Evolutionary conservation across 2,888 invertebrate genomes (phyloP).

Genomic region (Platycnemis pennipes): DNA sequence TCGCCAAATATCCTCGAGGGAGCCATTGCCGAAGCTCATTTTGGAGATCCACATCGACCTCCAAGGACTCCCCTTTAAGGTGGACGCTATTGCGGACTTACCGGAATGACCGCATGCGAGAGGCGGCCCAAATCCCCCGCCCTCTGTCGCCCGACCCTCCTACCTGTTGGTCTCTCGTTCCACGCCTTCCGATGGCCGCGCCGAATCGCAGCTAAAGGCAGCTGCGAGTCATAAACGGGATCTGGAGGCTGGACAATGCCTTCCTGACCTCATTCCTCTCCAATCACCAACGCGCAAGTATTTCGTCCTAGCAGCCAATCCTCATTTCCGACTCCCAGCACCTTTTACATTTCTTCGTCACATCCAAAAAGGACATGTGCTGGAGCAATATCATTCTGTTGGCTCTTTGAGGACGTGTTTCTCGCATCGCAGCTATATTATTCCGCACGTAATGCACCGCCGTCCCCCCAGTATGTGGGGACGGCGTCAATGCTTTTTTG

Average conservation of each 20-base stretch:
- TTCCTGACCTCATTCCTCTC: neutral
- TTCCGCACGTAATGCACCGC: too few relatives aligned
- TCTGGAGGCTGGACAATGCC: constrained; percentile 17
- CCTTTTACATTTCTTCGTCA: neutral
- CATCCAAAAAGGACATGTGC: neutral
- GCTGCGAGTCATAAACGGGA: constrained; percentile 37
- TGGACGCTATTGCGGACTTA: neutral
- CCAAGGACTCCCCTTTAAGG: neutral
- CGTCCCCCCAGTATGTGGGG: too few relatives aligned
- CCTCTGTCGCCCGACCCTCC: neutral
- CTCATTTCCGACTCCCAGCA: neutral
- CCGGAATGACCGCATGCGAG: neutral
- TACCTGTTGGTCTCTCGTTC: neutral
- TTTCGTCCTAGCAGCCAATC: neutral
- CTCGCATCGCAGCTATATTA: too few relatives aligned
- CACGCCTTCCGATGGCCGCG: neutral
- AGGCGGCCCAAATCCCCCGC: neutral
- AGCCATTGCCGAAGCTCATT: neutral
- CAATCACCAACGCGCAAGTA: neutral
- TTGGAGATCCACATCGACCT: neutral
- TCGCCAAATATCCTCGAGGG: neutral
- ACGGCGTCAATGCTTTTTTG: too few relatives aligned
- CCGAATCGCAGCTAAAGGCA: constrained; percentile 38
- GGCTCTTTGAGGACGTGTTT: too few relatives aligned
- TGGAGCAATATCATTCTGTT: too few relatives aligned